phyloP scores from a whole-genome alignment of 2,113 vertebrate genomes.

The Diglossa brunneiventris region DNA sequence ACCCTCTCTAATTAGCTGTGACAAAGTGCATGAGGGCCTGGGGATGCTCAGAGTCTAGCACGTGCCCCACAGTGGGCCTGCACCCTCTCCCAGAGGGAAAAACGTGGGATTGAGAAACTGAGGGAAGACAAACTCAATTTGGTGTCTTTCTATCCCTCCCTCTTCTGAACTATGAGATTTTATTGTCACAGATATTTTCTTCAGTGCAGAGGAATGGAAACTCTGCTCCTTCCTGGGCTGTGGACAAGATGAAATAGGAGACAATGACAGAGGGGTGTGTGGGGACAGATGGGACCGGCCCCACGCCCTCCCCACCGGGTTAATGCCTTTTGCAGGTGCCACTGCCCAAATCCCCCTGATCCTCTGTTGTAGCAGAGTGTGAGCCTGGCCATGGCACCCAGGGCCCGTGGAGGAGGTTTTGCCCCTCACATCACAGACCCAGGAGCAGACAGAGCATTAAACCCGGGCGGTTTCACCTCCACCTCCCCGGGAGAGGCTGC shows the following conservation, averaged over 20 bases:
- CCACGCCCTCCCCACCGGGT: not conserved
- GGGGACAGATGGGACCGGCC: not conserved
- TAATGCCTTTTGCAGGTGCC: conserved; percentile 58
- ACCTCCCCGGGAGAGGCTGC: not conserved
- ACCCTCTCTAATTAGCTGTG: not conserved
- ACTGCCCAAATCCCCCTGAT: not conserved
- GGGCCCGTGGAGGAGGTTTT: accelerated
- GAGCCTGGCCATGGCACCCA: accelerated
- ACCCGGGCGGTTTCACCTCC: not conserved
- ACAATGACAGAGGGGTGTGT: not conserved
- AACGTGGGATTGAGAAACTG: not conserved
- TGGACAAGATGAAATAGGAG: not conserved
- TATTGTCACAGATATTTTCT: conserved; percentile 10
- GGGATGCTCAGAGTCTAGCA: not conserved
- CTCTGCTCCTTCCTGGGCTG: not conserved
- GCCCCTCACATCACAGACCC: not conserved
- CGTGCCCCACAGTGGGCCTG: accelerated
- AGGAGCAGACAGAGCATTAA: not conserved
- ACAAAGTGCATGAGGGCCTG: not conserved
- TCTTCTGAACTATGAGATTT: not conserved
- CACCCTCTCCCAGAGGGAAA: not conserved
- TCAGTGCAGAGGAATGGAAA: not conserved
- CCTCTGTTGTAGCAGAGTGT: accelerated
- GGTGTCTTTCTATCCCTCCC: not conserved
- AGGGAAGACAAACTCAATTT: not conserved